phyloP scores from a whole-genome alignment of 2,113 vertebrate genomes.

The Cyanoliseus patagonus region DNA sequence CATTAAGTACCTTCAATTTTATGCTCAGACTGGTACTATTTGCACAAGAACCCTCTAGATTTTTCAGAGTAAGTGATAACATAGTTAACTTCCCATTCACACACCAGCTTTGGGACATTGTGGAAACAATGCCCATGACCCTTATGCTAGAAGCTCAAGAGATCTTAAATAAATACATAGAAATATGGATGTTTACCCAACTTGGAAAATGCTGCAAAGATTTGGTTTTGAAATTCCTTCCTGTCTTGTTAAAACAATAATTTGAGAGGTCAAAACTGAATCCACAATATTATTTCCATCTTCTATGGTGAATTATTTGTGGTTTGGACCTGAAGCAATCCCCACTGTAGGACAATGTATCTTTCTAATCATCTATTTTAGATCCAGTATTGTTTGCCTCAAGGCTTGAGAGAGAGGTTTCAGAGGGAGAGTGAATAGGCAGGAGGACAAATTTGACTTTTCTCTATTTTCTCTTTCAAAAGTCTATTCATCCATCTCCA shows the following conservation, averaged over 20 bases:
- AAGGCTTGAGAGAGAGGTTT: not conserved
- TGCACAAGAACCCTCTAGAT: not conserved
- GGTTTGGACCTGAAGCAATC: not conserved
- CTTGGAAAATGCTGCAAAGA: not conserved
- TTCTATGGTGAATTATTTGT: not conserved
- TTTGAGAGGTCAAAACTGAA: not conserved
- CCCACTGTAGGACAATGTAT: not conserved
- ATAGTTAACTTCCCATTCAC: not conserved
- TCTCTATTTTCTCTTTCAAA: not conserved
- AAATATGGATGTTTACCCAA: not conserved
- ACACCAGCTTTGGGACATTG: not conserved
- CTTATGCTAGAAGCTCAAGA: not conserved
- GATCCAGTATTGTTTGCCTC: not conserved
- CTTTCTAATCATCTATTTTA: not conserved
- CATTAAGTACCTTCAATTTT: constrained; percentile 21
- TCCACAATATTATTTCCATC: not conserved
- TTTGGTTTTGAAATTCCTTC: not conserved
- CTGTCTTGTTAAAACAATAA: not conserved
- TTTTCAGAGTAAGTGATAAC: constrained; percentile 39
- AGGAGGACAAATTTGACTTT: not conserved
- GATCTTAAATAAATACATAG: not conserved
- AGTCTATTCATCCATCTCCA: not conserved
- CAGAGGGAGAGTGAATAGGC: not conserved
- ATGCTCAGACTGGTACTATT: not conserved
- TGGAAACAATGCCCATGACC: not conserved